phyloP scores from a whole-genome alignment of 2,113 vertebrate species.

The Tyrannus savana region DNA sequence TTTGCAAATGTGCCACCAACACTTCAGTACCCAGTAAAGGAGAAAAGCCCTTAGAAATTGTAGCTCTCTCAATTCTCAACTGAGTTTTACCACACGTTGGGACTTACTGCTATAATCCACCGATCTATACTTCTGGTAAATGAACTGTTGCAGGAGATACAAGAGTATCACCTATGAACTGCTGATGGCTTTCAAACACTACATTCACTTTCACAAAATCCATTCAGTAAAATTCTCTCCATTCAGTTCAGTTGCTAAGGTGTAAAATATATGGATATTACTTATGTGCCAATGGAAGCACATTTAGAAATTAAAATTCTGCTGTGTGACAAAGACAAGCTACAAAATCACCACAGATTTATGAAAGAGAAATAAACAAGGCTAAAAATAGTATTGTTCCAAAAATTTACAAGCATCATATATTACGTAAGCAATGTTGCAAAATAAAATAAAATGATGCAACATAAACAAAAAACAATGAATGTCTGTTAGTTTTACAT shows the following conservation, averaged over 20 bases:
- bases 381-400: background rate
- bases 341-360: background rate
- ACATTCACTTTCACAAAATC: background rate
- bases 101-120: background rate
- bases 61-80: background rate
- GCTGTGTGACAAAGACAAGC: background rate
- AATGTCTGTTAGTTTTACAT: background rate
- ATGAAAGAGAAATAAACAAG: background rate
- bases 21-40: background rate
- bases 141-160: background rate
- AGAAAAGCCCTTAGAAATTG: background rate
- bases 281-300: background rate
- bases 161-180: background rate
- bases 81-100: background rate
- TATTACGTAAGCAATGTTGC: background rate
- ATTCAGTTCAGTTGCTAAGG: background rate
- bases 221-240: background rate
- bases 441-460: slow-evolving; percentile 26
- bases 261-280: background rate
- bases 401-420: background rate
- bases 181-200: background rate
- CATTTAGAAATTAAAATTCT: background rate
- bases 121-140: background rate
- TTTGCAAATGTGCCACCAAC: background rate
- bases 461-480: background rate